Evolutionary conservation across 1,140 invertebrate species (phyloP), one percentile per base, ranked within the genome.

Genomic region (Leguminivora glycinivorella): DNA sequence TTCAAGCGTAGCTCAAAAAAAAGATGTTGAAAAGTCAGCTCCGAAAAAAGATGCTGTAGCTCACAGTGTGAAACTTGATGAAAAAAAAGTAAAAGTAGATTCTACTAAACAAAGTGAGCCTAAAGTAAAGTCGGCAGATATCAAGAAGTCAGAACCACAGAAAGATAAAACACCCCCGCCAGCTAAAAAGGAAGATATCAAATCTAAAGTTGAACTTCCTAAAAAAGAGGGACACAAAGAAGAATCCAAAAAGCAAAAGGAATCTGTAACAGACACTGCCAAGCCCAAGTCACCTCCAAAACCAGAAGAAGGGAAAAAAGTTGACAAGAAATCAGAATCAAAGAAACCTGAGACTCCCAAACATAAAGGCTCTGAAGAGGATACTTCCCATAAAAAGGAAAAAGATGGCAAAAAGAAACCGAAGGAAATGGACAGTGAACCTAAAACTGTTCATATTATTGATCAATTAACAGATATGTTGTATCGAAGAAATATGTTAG

Each of bases 401-500:
- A 69, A 76, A 79, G 74, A 72, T 73, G 43, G 75, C 71, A 73
- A 78, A 71, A 72, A 34, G n/a, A 63, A 63, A 17, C 12, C 24
- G 14, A 69, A 75, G 26, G 24, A 68, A 14, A 19, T 76, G 40
- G 74, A 79, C 38, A 67, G 67, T 66, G 77, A 85, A 80, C 78
- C 58, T 19, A 73, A 71, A 31, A 80, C 43, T 70, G 80, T 79
- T 40, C 76, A 69, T 77, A 74, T 82, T 77, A 76, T 84, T 72
- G 83, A 83, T 68, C 83, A 85, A 67, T 72, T 87, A 34, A 82
- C 80, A 26, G 79, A 85, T 70, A 83, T 84, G 69, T 76, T 91
- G 34, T 74, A 86, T 12, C 83, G 89, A 72, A 82, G 84, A 72
- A 91, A 89, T 73, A 79, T 88, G 73, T 72, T 89, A 22, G 83